phyloP scores from a whole-genome alignment of 2,113 vertebrate species.

The Gnathonemus longibarbis region DNA sequence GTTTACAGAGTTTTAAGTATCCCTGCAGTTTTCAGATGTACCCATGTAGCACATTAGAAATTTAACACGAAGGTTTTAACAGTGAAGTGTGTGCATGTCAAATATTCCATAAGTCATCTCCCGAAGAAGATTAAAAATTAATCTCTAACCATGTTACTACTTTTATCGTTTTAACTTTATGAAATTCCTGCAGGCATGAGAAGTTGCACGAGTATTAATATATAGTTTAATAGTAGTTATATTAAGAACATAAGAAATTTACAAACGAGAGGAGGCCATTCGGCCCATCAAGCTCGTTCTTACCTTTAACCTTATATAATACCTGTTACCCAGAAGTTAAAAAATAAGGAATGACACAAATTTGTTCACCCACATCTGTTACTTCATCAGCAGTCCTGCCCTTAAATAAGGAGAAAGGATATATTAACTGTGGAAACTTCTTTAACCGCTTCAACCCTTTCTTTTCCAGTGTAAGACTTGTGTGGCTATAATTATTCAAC shows the following conservation, averaged over 20 bases:
- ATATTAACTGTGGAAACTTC: not conserved
- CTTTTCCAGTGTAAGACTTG: not conserved
- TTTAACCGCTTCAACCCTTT: not conserved
- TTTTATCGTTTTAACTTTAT: constrained; percentile 16
- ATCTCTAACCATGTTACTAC: constrained; percentile 19
- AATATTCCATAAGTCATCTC: constrained; percentile 11
- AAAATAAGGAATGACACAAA: not conserved
- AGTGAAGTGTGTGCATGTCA: not conserved
- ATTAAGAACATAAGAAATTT: too few species aligned
- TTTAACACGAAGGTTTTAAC: not conserved
- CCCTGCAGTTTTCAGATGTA: not conserved
- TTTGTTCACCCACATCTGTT: not conserved
- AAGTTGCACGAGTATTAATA: constrained; percentile 11
- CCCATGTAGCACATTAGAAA: not conserved
- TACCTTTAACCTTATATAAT: too few species aligned
- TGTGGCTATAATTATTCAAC: not conserved
- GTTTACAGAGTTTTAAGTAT: not conserved
- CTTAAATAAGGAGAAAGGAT: not conserved
- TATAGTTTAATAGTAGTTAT: not conserved
- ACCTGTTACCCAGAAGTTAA: not conserved
- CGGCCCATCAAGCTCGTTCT: too few species aligned
- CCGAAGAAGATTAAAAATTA: constrained; percentile 28
- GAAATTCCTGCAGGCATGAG: constrained; percentile 20
- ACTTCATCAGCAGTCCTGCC: not conserved
- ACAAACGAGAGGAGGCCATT: too few species aligned